A percentile compares a stretch with the other conserved stretches of the same genome.
Evolutionary conservation across 2,888 invertebrate genomes (phyloP).

Genomic region (Seira sanloemensis): DNA sequence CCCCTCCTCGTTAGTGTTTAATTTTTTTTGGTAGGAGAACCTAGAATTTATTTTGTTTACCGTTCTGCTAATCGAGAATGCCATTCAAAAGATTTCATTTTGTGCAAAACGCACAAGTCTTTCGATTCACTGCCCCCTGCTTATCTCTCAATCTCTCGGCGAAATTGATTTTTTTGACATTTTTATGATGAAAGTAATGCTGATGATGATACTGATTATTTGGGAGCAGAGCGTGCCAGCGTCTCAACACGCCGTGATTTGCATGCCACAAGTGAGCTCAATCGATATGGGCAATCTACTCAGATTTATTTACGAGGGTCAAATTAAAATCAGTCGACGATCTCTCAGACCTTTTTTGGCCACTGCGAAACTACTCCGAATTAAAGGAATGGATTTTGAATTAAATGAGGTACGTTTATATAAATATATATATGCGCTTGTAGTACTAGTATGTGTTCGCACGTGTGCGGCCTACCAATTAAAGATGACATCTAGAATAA

Average conservation of each 20-base stretch:
- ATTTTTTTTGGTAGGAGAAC: too few relatives aligned
- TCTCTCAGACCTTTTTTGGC: conserved; percentile 73
- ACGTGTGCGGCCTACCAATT: background rate
- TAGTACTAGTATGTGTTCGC: too few relatives aligned
- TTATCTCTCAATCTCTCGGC: background rate
- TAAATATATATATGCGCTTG: too few relatives aligned
- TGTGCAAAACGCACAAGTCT: background rate
- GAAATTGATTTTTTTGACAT: conserved; percentile 54
- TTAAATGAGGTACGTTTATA: conserved; percentile 69
- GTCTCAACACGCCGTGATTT: conserved; percentile 72
- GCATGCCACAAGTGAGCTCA: conserved; percentile 72
- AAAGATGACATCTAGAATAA: background rate
- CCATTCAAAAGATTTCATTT: background rate
- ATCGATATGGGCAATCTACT: conserved; percentile 72
- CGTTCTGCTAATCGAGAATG: background rate
- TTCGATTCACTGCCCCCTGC: background rate
- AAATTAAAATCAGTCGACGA: conserved; percentile 73
- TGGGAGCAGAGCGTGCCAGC: conserved; percentile 72
- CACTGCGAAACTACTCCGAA: conserved; percentile 72
- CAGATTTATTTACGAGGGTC: conserved; percentile 73
- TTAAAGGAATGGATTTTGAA: conserved; percentile 74
- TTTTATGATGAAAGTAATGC: conserved; percentile 47
- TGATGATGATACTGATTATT: conserved; percentile 24
- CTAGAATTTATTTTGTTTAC: background rate
- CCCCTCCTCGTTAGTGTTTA: background rate